These are phyloP conservation scores for Lucinisca nassula DNA, from an alignment of 2,888 invertebrate species.

Conservation along the genomic window DNA sequence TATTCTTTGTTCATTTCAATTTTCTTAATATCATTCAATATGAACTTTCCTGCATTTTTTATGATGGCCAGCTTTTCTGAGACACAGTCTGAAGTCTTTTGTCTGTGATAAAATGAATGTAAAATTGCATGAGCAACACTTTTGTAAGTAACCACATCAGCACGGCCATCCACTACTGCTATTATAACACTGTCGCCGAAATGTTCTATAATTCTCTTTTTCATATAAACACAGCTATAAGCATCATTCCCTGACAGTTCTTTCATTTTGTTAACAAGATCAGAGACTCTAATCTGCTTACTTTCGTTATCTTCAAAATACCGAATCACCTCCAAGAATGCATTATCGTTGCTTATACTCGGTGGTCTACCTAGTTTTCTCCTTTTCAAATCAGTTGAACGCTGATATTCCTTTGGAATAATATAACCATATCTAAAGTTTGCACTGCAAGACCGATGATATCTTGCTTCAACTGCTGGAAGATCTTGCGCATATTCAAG, in stretches of 20 bases:
- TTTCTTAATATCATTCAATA: slow-evolving; percentile 69
- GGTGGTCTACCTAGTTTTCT: neutral
- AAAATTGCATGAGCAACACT: slow-evolving; percentile 50
- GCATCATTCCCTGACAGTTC: slow-evolving; percentile 27
- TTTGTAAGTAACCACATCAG: slow-evolving; percentile 60
- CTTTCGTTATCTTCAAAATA: slow-evolving; percentile 47
- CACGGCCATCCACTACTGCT: slow-evolving; percentile 57
- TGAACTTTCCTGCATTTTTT: slow-evolving; percentile 69
- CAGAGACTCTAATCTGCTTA: slow-evolving; percentile 49
- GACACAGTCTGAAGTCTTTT: slow-evolving; percentile 26
- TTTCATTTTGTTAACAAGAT: slow-evolving; percentile 48
- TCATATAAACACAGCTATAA: slow-evolving; percentile 56
- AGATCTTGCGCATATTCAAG: slow-evolving; percentile 17
- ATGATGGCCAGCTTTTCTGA: slow-evolving; percentile 60
- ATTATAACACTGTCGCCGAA: slow-evolving; percentile 64
- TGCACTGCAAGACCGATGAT: slow-evolving; percentile 20
- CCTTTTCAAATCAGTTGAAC: neutral
- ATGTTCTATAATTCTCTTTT: slow-evolving; percentile 52
- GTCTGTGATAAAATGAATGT: slow-evolving; percentile 43
- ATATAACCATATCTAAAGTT: slow-evolving; percentile 11
- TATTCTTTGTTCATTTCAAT: slow-evolving; percentile 11
- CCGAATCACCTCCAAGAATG: slow-evolving; percentile 37
- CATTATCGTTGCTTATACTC: neutral
- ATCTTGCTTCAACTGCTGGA: slow-evolving; percentile 21
- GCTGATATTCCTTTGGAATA: neutral